A percentile compares a stretch with the other conserved stretches of the same genome.
phyloP scores from a whole-genome alignment of 2,888 invertebrate genomes.

The Tromatobia lineatoria region DNA sequence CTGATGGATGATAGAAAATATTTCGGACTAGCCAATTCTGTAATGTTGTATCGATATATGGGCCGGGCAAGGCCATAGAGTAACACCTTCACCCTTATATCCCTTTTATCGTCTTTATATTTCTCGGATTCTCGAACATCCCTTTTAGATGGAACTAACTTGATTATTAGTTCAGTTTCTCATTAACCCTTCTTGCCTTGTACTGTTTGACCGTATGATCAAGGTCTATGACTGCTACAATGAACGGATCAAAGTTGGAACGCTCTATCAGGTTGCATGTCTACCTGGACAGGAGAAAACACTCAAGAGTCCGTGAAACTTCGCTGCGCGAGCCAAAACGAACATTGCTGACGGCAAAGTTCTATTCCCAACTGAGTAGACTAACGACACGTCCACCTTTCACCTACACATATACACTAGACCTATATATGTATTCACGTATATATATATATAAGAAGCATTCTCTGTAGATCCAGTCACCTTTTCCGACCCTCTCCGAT shows the following conservation, averaged over 20 bases:
- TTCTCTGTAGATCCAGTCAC: too few species aligned
- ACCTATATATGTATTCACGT: not conserved
- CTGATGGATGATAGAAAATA: too few species aligned
- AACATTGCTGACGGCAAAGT: conserved; percentile 6
- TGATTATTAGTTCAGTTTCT: conserved; percentile 2
- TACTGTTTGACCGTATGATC: not conserved
- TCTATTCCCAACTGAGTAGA: conserved; percentile 18
- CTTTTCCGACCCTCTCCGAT: too few species aligned
- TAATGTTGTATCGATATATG: too few species aligned
- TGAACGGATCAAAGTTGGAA: not conserved
- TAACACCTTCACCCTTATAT: not conserved
- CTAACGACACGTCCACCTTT: not conserved
- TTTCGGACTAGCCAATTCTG: too few species aligned
- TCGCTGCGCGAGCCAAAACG: not conserved
- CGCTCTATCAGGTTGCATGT: not conserved
- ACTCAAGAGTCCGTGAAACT: conserved; percentile 32
- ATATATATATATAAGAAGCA: not conserved
- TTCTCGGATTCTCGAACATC: not conserved
- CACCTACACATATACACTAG: not conserved
- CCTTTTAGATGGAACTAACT: not conserved
- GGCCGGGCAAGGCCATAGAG: too few species aligned
- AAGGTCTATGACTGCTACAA: not conserved
- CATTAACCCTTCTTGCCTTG: not conserved
- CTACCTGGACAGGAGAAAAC: conserved; percentile 26
- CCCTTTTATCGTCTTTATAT: not conserved